Conservation (phyloP, 2,888 invertebrate genomes). For the Acleris laterana region DNA sequence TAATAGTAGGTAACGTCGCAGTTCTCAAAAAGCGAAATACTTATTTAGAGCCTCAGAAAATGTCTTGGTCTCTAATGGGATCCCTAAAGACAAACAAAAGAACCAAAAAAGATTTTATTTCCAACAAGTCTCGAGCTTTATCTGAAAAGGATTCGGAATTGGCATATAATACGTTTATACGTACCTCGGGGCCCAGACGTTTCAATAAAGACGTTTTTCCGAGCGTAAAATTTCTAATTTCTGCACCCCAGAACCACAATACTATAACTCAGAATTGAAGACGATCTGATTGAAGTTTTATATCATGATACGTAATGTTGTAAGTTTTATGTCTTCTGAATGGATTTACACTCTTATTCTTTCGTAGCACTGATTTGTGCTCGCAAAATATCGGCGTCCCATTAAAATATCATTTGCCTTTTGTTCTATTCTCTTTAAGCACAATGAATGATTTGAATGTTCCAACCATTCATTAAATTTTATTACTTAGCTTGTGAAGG, state of each 20-base stretch:
- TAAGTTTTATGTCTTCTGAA: too few relatives aligned
- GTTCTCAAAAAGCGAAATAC: too few relatives aligned
- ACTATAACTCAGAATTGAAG: too few relatives aligned
- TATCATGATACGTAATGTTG: too few relatives aligned
- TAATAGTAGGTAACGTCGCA: too few relatives aligned
- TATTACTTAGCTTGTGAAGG: background rate
- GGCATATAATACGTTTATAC: slow-evolving; percentile 28
- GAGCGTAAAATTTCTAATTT: slow-evolving; percentile 61
- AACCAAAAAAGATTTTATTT: slow-evolving; percentile 25
- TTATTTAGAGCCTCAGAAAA: background rate
- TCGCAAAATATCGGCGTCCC: slow-evolving; percentile 48
- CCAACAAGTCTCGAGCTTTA: slow-evolving; percentile 17
- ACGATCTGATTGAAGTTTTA: too few relatives aligned
- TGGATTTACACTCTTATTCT: too few relatives aligned
- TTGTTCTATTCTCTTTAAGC: slow-evolving; percentile 12
- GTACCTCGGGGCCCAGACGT: slow-evolving; percentile 42
- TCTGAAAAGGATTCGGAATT: slow-evolving; percentile 18
- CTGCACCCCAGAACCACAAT: too few relatives aligned
- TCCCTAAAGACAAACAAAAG: slow-evolving; percentile 29
- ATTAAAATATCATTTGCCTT: slow-evolving; percentile 26
- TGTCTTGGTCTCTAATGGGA: background rate
- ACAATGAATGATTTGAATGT: slow-evolving; percentile 22
- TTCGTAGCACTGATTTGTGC: slow-evolving; percentile 42
- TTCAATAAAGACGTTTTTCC: slow-evolving; percentile 53
- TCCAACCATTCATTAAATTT: background rate